Base-by-base conservation (phyloP, 2,797 vertebrate species). In the Peromyscus melanophrys region DNA sequence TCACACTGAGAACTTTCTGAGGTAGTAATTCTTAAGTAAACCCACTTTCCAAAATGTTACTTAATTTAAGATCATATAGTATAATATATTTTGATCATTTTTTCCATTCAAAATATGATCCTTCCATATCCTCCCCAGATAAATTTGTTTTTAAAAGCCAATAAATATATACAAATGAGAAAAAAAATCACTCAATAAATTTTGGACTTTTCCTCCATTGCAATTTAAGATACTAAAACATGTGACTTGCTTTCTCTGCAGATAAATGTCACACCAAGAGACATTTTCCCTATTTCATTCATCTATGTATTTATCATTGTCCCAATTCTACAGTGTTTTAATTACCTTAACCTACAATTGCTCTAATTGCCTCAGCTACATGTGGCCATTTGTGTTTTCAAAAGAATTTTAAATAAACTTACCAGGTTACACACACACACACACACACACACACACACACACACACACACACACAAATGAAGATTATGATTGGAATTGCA, bases 381-480 rank as follows among this genome's bases (percentile, higher is more conserved):
- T 52, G 34, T 69, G 55, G n/a, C 10, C 85, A 95, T 95, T 59
- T 91, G 90, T 43, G 88, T 34, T 89, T 88, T 69, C 61, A 67
- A 2, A 71, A 46, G 10, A 83, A 93, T 82, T 97, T 94, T 63
- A 92, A 94, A 92, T 90, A n/a, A 83, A n/a, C 71, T 85, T 89
- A 90, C 37, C 13, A 92, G 31, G 31, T 83, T 78, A 4, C 83
- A 59, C 67, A 92, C 52, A 55, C 59, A 57, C 57, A 57, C 49
- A 52, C 46, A 49, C 49, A 49, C 49, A 49, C 49, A 49, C 49
- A 49, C 49, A 52, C 49, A 52, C 49, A 52, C 49, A 52, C 49
- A 52, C 49, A 52, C 49, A 52, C 52, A 55, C 27, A 12, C 27
- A 73, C 2, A 59, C 19, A 69, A 4, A 2, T 23, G 69, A 81